Base-by-base conservation (phyloP, 2,113 vertebrate genomes). In the Perca schrenkii region DNA sequence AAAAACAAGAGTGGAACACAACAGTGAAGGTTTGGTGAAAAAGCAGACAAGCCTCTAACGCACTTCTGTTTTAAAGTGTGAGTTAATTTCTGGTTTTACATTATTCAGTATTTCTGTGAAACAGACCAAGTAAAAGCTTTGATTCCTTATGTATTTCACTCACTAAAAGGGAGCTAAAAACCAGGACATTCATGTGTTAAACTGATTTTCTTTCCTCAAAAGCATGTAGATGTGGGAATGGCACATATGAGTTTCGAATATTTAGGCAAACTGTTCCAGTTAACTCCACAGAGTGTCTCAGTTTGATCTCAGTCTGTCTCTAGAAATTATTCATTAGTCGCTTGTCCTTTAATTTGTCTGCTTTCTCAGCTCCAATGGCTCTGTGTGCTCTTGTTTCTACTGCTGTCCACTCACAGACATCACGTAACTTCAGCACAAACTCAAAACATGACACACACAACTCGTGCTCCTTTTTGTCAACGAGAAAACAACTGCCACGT, bases 241-340 rank as follows among this genome's bases (percentile, higher is more conserved):
- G 7, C 67, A 25, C 56, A 47, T 52, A 12, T 21, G 7, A 43
- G 5, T 43, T 13, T 71, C 6, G 54, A 11, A 60, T 53, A 80
- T 69, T 54, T 22, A 50, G 54, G 7, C 46, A 50, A 72, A 75
- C 46, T 53, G 43, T 60, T 61, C 46, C 56, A 40, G 54, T 70
- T 67, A 86, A 74, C 50, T 69, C 66, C 31, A 36, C 53, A 31
- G 4, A 64, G 79, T 70, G 11, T 86, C 83, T 83, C 12, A 67
- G 34, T 83, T 65, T 82, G 77, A 80, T 86, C 84, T 74, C 77
- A 67, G 77, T 89, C 88, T 85, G 83, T 89, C 68, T 70, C 52
- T 28, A 82, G 71, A 57, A 89, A 92, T 91, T 46, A 92, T 93
- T 91, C 70, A 91, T 89, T 79, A 86, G 80, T 79, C 74, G 68